Conservation (phyloP, 2,888 invertebrate species). For the Cataglyphis cursor region DNA sequence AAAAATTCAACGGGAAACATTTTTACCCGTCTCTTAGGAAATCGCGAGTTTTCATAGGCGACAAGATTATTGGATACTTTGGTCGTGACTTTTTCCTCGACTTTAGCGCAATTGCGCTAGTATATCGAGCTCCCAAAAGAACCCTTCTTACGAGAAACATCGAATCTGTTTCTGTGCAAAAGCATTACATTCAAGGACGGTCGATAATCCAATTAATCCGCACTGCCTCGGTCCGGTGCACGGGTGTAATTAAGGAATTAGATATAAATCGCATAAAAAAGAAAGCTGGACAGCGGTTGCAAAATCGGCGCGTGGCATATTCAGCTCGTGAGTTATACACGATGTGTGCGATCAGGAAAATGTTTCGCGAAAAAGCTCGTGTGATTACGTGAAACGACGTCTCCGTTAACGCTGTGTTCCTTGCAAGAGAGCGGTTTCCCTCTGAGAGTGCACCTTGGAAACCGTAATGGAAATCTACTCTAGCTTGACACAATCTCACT, state of each 20-base stretch:
- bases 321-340: slow-evolving; percentile 22
- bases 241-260: slow-evolving; percentile 40
- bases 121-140: neutral
- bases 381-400: slow-evolving; percentile 40
- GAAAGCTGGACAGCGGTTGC: neutral
- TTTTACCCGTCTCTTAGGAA: slow-evolving; percentile 12
- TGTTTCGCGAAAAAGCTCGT: slow-evolving; percentile 33
- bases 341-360: slow-evolving; percentile 22
- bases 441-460: slow-evolving; percentile 19
- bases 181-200: slow-evolving; percentile 6
- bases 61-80: slow-evolving; percentile 28
- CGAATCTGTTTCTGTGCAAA: slow-evolving; percentile 11
- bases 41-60: neutral
- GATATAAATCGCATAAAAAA: slow-evolving; percentile 44
- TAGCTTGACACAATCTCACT: neutral
- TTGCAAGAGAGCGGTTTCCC: neutral
- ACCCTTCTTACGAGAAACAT: slow-evolving; percentile 14
- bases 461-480: slow-evolving; percentile 31
- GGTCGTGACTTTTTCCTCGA: neutral
- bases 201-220: slow-evolving; percentile 55
- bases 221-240: slow-evolving; percentile 22
- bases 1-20: neutral
- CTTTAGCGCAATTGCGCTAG: neutral
- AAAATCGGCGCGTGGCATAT: slow-evolving; percentile 40
- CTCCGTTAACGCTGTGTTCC: neutral